These are phyloP conservation scores for Odontophorus gujanensis DNA, from an alignment of 2,113 vertebrate genomes.

Conservation along the genomic window DNA sequence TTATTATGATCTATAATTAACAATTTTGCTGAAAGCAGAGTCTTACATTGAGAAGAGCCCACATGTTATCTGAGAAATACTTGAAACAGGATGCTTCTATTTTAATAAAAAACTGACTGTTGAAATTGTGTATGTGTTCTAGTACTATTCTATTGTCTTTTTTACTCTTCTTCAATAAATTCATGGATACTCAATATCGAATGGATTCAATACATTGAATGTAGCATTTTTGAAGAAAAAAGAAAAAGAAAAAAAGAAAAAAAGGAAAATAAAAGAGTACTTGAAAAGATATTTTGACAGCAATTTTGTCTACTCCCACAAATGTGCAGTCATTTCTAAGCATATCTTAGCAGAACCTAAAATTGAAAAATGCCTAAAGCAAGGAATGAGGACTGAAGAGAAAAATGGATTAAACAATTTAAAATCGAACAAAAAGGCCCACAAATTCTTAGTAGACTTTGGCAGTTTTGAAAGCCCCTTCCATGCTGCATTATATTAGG, in stretches of 20 bases:
- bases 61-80: conserved; percentile 63
- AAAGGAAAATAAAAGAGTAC: background rate
- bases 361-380: background rate
- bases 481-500: background rate
- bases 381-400: accelerated
- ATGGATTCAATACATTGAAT: background rate
- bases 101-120: conserved; percentile 60
- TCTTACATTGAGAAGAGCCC: conserved; percentile 66
- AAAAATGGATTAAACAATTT: background rate
- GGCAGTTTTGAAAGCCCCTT: background rate
- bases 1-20: conserved; percentile 82
- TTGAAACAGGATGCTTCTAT: conserved; percentile 42
- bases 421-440: background rate
- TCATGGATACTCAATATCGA: background rate
- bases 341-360: background rate
- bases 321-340: background rate
- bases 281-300: background rate
- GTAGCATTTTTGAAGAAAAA: background rate
- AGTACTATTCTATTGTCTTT: background rate
- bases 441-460: background rate
- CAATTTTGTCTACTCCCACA: background rate
- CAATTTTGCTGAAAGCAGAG: conserved; percentile 79
- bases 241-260: background rate
- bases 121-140: background rate
- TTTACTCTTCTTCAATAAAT: background rate